A percentile compares a stretch with the other conserved stretches of the same genome.
phyloP scores from a whole-genome alignment of 2,797 vertebrate species.

The Benthosema pterotum region DNA sequence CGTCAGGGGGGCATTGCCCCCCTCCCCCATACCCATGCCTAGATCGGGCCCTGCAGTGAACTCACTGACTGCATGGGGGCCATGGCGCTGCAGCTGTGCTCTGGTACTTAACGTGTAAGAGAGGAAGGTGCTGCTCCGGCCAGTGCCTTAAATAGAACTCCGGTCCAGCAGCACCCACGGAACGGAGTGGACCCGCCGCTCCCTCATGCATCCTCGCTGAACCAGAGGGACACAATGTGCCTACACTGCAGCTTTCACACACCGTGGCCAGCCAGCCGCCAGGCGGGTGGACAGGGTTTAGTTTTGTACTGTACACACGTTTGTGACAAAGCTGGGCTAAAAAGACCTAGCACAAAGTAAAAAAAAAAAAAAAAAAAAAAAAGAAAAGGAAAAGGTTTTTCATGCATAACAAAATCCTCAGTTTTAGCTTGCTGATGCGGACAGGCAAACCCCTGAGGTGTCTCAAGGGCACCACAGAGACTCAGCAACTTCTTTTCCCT shows the following conservation, averaged over 20 bases:
- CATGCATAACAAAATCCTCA: too few relatives aligned
- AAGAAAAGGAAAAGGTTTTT: too few relatives aligned
- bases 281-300: not conserved
- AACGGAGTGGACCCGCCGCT: not conserved
- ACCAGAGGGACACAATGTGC: not conserved
- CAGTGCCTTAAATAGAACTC: not conserved
- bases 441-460: too few relatives aligned
- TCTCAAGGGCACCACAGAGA: too few relatives aligned
- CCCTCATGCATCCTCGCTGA: not conserved
- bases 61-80: too few relatives aligned
- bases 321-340: not conserved
- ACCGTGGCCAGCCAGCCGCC: not conserved
- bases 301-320: constrained; percentile 1
- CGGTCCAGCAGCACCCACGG: not conserved
- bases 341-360: not conserved
- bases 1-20: too few relatives aligned
- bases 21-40: too few relatives aligned
- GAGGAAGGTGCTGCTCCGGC: not conserved
- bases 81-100: too few relatives aligned
- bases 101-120: not conserved
- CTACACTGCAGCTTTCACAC: not conserved
- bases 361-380: too few relatives aligned
- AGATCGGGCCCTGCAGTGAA: too few relatives aligned
- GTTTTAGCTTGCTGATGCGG: too few relatives aligned
- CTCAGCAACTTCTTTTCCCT: too few relatives aligned